Evolutionary conservation across 1,140 invertebrate genomes (phyloP).

Genomic region (Matsumurasca onukii): DNA sequence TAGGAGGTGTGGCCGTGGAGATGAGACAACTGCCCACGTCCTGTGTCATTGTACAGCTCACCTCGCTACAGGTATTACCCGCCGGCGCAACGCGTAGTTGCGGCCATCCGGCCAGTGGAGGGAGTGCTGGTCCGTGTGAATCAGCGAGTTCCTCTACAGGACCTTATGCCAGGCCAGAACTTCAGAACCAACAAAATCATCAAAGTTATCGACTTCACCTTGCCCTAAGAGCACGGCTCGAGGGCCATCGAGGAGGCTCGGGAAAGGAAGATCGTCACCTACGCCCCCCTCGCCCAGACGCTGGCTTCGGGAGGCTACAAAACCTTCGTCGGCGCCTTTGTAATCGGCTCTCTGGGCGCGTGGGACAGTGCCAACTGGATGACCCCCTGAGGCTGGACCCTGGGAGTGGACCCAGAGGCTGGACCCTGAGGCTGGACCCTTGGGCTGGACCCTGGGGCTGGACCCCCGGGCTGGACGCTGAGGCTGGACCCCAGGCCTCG

Average conservation of each 20-base stretch:
- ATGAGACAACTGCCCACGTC: not conserved
- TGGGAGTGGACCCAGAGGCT: no score
- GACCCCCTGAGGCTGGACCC: no score
- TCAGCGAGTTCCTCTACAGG: no score
- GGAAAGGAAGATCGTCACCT: not conserved
- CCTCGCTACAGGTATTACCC: no score
- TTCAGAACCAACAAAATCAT: not conserved
- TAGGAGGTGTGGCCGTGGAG: not conserved
- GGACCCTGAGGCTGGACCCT: no score
- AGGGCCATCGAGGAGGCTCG: not conserved
- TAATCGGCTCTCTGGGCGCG: constrained; percentile 8
- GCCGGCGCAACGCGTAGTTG: not conserved
- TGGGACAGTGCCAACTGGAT: not conserved
- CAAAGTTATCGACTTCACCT: not conserved
- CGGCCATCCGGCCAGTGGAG: not conserved
- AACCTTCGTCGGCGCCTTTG: not conserved
- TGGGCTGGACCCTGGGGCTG: no score
- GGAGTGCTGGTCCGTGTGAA: not conserved
- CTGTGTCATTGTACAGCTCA: not conserved
- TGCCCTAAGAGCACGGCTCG: not conserved
- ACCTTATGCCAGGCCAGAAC: no score
- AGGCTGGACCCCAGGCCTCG: no score
- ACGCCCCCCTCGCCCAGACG: not conserved
- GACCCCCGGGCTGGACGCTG: no score
- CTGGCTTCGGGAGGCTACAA: not conserved